Percentiles rank a stretch among this genome's conserved stretches.
Conservation (phyloP, 2,797 vertebrate genomes). For the Urocyon cinereoargenteus region DNA sequence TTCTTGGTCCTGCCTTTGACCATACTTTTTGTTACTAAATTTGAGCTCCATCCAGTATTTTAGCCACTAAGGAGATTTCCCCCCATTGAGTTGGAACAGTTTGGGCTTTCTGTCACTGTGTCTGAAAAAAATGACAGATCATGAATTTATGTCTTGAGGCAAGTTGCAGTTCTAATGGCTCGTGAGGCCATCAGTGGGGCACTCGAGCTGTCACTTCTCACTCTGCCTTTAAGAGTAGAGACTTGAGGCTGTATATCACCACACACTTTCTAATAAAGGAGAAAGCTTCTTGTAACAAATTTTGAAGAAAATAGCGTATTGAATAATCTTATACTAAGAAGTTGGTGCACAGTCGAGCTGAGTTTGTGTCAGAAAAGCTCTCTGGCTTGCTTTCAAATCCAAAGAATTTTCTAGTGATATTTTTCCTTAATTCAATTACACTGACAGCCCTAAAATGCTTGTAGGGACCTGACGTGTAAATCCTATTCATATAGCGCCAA, state of each 20-base stretch:
- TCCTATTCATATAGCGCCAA: not conserved
- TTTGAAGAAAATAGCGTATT: not conserved
- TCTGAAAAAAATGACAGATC: not conserved
- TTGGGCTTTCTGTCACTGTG: not conserved
- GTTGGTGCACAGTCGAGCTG: not conserved
- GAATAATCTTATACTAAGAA: slow-evolving; percentile 1
- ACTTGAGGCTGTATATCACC: not conserved
- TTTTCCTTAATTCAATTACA: not conserved
- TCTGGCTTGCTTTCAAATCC: not conserved
- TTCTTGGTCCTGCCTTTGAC: not conserved
- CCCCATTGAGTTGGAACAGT: not conserved
- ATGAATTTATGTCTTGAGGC: not conserved
- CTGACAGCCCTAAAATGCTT: not conserved
- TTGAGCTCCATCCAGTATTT: not conserved
- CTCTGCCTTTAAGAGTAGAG: not conserved
- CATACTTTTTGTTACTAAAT: not conserved
- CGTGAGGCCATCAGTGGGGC: fast-evolving
- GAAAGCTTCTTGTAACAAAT: not conserved
- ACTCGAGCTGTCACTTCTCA: not conserved
- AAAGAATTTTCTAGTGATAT: slow-evolving; percentile 22
- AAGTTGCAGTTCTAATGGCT: not conserved
- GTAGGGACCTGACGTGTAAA: not conserved
- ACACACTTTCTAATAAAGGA: not conserved
- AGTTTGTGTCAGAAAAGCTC: slow-evolving; percentile 4
- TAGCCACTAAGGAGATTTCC: not conserved